Conservation (phyloP, 2,888 invertebrate species). For the Brachyptera putata region DNA sequence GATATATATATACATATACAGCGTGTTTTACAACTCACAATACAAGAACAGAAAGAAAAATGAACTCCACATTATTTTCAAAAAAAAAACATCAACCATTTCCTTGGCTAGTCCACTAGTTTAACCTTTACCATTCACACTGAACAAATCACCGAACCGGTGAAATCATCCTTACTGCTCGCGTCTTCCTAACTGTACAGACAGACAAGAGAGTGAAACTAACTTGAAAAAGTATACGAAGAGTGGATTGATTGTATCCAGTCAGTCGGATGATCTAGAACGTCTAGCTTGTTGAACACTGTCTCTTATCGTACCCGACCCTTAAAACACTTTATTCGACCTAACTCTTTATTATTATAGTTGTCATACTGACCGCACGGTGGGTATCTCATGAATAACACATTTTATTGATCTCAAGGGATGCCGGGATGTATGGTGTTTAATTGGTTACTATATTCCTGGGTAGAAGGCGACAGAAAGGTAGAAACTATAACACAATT, state of each 20-base stretch:
- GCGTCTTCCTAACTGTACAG: too few species aligned
- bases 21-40: too few species aligned
- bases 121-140: too few species aligned
- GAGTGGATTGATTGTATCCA: not conserved
- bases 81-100: too few species aligned
- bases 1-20: too few species aligned
- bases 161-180: too few species aligned
- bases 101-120: too few species aligned
- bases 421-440: not conserved
- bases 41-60: too few species aligned
- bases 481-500: slow-evolving; percentile 10
- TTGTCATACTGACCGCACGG: not conserved
- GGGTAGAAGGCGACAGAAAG: not conserved
- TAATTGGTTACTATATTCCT: slow-evolving; percentile 7
- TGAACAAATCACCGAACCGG: too few species aligned
- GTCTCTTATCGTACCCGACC: not conserved
- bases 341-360: slow-evolving; percentile 13
- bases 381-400: slow-evolving; percentile 24
- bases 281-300: not conserved
- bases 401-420: slow-evolving; percentile 26
- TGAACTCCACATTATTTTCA: too few species aligned
- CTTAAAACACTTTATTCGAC: not conserved
- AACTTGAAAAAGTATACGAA: not conserved
- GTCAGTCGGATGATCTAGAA: not conserved
- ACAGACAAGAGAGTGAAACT: too few species aligned